Evolutionary conservation across 2,797 vertebrate genomes (phyloP).

Genomic region (Picus viridis): DNA sequence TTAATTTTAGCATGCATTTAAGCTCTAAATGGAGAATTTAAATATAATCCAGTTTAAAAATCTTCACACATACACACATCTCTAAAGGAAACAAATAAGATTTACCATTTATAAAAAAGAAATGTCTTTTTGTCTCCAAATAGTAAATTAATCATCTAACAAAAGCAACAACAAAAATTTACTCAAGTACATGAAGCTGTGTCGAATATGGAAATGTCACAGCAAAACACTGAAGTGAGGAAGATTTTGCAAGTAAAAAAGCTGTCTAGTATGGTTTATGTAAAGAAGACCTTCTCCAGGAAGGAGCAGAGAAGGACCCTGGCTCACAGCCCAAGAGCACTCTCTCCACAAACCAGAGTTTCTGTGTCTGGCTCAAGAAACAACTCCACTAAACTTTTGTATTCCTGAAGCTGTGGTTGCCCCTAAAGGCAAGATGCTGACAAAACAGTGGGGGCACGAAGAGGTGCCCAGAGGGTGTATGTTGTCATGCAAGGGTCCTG

Average conservation of each 20-base stretch:
- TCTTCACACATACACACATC: not conserved
- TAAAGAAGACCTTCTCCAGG: not conserved
- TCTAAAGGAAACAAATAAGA: not conserved
- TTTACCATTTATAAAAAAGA: no score
- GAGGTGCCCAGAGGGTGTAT: not conserved
- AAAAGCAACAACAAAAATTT: not conserved
- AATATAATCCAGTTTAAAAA: not conserved
- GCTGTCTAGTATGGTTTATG: not conserved
- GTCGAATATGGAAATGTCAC: not conserved
- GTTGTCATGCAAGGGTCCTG: not conserved
- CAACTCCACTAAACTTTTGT: not conserved
- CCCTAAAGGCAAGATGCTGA: not conserved
- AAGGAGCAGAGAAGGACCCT: not conserved
- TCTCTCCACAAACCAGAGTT: not conserved
- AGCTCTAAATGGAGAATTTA: not conserved
- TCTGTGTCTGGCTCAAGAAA: not conserved
- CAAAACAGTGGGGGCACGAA: not conserved
- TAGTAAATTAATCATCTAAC: not conserved
- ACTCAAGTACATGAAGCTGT: not conserved
- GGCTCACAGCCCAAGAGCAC: not conserved
- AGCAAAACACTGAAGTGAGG: not conserved
- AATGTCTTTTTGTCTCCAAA: no score
- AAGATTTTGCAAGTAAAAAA: not conserved
- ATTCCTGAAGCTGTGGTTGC: no score
- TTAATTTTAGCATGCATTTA: not conserved